Evolutionary conservation across 35 echinoderm and acorn worm genomes (phyloP).

Genomic region (Amphiura filiformis): DNA sequence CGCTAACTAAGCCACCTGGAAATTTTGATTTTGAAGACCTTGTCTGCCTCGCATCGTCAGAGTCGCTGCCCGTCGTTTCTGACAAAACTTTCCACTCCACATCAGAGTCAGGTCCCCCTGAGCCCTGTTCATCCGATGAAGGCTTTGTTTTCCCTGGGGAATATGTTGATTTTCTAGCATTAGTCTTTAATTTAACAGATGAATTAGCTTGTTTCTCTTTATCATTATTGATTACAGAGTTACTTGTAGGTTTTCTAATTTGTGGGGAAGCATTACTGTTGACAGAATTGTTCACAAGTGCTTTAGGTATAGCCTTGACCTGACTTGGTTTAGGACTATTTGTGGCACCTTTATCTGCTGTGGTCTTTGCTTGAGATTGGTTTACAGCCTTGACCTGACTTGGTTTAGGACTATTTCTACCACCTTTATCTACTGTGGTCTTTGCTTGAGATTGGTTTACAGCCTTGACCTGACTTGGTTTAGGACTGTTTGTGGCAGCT

Average conservation of each 20-base stretch:
- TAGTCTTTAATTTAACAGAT: neutral
- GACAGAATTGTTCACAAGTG: neutral
- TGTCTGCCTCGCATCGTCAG: neutral
- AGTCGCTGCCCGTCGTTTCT: neutral
- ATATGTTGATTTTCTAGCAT: conserved; percentile 1
- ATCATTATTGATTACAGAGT: neutral
- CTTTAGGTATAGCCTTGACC: neutral
- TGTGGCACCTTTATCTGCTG: neutral
- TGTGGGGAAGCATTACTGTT: neutral
- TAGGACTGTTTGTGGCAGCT: neutral
- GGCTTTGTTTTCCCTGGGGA: neutral
- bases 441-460: neutral
- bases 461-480: neutral
- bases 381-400: neutral
- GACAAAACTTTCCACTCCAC: neutral
- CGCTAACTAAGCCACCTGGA: neutral
- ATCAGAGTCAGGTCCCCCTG: neutral
- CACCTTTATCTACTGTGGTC: neutral
- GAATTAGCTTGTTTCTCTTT: neutral
- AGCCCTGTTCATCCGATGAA: neutral
- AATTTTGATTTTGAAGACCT: neutral
- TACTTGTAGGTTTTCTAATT: neutral
- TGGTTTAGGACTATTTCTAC: neutral
- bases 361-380: neutral
- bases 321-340: neutral